A percentile compares a stretch with the other conserved stretches of the same genome.
Conservation (phyloP, 1,140 invertebrate genomes). For the Chelonus insularis region DNA sequence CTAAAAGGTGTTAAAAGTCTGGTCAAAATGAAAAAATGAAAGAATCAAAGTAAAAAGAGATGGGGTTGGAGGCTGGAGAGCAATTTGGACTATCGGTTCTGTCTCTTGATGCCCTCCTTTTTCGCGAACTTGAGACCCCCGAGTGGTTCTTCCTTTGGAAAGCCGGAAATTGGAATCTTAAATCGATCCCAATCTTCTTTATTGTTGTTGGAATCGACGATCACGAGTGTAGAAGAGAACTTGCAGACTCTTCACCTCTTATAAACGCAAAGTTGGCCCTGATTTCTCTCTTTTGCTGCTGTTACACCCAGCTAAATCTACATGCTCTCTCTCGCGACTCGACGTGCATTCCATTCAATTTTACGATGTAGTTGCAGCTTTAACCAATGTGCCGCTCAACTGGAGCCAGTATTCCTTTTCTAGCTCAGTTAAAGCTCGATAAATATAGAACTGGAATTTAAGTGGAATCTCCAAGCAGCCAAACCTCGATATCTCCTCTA, state of each 20-base stretch:
- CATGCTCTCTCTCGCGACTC: neutral
- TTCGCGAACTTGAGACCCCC: slow-evolving; percentile 1
- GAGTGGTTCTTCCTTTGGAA: slow-evolving; percentile 28
- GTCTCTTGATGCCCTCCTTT: neutral
- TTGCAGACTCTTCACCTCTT: neutral
- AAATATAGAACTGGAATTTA: slow-evolving; percentile 26
- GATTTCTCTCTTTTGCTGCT: neutral
- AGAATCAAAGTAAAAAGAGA: neutral
- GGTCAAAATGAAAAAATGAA: neutral
- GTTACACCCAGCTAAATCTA: neutral
- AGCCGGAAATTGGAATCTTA: slow-evolving; percentile 52
- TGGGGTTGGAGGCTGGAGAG: neutral
- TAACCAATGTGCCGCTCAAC: neutral
- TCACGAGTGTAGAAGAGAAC: slow-evolving; percentile 7
- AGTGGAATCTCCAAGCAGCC: slow-evolving; percentile 10
- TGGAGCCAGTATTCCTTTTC: slow-evolving; percentile 4
- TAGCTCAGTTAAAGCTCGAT: slow-evolving; percentile 16
- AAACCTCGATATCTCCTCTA: neutral
- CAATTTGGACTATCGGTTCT: slow-evolving; percentile 1
- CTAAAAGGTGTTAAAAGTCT: neutral
- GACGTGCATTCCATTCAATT: slow-evolving; percentile 27
- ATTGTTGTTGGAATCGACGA: slow-evolving; percentile 32
- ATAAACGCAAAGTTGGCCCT: neutral
- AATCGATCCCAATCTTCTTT: slow-evolving; percentile 49
- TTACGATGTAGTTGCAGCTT: slow-evolving; percentile 26